Evolutionary conservation across 2,797 vertebrate species (phyloP), one percentile per base, ranked within the genome.

Genomic region (Gadopsis bispinosus): DNA sequence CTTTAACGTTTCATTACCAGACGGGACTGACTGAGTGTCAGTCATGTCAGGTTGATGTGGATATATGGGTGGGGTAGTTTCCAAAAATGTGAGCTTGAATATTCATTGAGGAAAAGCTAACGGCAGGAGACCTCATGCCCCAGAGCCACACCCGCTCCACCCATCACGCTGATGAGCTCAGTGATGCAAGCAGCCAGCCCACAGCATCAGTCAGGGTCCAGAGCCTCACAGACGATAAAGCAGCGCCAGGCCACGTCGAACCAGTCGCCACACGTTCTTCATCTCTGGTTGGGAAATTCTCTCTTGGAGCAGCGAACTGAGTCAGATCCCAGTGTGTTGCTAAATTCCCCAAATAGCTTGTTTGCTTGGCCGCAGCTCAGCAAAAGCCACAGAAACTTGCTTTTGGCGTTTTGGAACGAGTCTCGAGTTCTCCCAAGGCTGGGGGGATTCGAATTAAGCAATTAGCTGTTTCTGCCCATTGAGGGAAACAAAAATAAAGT

Each of bases 291-390:
- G 79, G 43, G 80, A 80, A 85, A 71, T n/a, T 83, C 60, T 74
- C 48, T 55, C 31, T 64, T 6, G 4, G 26, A 62, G 69, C 65
- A 56, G 48, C 77, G 66, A 66, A 68, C 64, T 59, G 74, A 89
- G 53, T 91, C 83, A 45, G 84, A 85, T 81, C 77, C 80, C 83
- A 87, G 63, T 61, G 79, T 86, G 64, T 78, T 69, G 80, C 79
- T 91, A 68, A 88, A 89, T 91, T 90, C 90, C 87, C 66, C 73
- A 73, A 85, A 88, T 91, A 91, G 70, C 74, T 83, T 74, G 72
- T 82, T 77, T 70, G 73, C 74, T 84, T 26, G 77, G 80, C 89
- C 54, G 47, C 81, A 62, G 81, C 56, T 71, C 53, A 74, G 41
- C 62, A 81, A 67, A 86, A 90, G 61, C 84, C 85, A 87, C 87